Evolutionary conservation across 2,113 vertebrate genomes (phyloP).

Genomic region (Agelaius tricolor): DNA sequence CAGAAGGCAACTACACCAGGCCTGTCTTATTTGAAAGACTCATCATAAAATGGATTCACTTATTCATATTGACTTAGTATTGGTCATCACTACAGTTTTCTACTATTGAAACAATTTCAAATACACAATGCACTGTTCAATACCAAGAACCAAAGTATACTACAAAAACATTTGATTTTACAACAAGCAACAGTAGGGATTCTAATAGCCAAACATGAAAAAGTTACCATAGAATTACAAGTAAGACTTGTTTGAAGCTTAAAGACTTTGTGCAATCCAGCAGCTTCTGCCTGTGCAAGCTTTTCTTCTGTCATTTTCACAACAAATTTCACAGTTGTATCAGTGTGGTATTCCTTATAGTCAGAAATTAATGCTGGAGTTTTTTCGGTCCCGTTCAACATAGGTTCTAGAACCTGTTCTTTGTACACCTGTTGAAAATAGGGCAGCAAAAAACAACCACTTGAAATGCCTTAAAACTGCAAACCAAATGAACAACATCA

Average conservation of each 20-base stretch:
- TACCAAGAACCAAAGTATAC: not conserved
- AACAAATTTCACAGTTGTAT: conserved; percentile 95
- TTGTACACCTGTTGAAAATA: conserved; percentile 86
- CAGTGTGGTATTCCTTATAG: conserved; percentile 98
- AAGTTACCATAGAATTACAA: conserved; percentile 97
- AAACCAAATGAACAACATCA: not conserved
- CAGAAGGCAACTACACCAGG: not conserved
- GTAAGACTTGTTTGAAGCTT: conserved; percentile 97
- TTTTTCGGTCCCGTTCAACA: conserved; percentile 96
- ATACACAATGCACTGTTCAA: not conserved
- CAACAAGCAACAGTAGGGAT: not conserved
- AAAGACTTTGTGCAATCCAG: conserved; percentile 96
- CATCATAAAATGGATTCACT: not conserved
- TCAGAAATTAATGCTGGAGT: conserved; percentile 94
- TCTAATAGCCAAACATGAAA: conserved; percentile 57
- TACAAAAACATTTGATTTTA: not conserved
- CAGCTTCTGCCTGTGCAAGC: conserved; percentile 94
- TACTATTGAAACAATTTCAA: not conserved
- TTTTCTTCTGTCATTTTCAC: conserved; percentile 98
- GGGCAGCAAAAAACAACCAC: not conserved
- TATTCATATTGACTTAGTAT: not conserved
- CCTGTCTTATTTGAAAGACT: not conserved
- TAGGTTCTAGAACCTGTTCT: conserved; percentile 96
- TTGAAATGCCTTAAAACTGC: not conserved
- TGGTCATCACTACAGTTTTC: not conserved